Evolutionary conservation across 30 jellyfish, hydroid and myxozoan species (phyloP), one percentile per base, ranked within the genome.

Genomic region (Aurelia aurita): DNA sequence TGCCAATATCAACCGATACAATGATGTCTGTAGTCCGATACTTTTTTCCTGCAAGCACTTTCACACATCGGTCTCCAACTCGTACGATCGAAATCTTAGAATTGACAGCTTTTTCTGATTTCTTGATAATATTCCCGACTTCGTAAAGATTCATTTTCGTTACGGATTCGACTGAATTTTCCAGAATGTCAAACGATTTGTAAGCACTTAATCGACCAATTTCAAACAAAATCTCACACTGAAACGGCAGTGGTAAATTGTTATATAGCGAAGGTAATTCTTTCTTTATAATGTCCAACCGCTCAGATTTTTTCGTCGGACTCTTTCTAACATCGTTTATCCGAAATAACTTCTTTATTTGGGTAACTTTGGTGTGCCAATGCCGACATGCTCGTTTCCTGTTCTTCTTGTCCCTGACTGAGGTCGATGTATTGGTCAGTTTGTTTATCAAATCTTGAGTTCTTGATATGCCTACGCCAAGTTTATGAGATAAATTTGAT

Each of bases 231-330:
- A 87, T 57, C 69, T 87, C 89, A 25, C 96, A 87, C 49, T 87
- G 96, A 76, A 87, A 87, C 0, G 96, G 96, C 64, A 87, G 58
- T 46, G 96, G 96, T 1, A 87, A 29, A 28, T 87, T 75, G 44
- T 87, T 87, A 55, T 64, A 87, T 69, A 87, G 25, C 14, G 82
- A 68, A 3, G 81, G 87, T 9, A 83, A 39, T 49, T 83, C 93
- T 26, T 28, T 7, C 18, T 44, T 19, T 2, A 83, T 83, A 14
- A 83, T 44, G 2, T 61, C 58, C 53, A 83, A 5, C 27, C 86
- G 16, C 22, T 55, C 64, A 1, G 46, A 63, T 20, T 70, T 71
- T 23, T 20, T 35, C 16, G 58, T 60, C 21, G 43, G 65, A 2
- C 32, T 31, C 39, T 47, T 44, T 29, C 59, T 83, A 31, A 15